Base-by-base conservation (phyloP, 2,888 invertebrate species). In the Drosophila dives region DNA sequence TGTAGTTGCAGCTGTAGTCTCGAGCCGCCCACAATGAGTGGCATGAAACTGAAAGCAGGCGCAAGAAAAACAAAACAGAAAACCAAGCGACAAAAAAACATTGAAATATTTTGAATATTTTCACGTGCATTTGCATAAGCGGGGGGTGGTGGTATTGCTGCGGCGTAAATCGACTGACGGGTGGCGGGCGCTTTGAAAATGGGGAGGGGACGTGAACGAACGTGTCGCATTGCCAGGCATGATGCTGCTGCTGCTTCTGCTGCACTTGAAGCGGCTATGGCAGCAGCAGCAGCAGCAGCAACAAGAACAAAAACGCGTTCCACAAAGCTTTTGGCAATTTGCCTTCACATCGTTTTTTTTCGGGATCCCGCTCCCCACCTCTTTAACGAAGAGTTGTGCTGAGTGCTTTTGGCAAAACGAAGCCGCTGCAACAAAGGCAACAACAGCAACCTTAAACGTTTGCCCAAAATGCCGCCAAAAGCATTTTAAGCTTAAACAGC, bases 251-350 rank as follows among this genome's bases (percentile, higher is more conserved):
- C 51, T 29, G 29, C 29, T 73, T 74, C 87, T 23, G 45, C 45
- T 23, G 15, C 45, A 84, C 75, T 83, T 86, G 74, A 72, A 81
- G 78, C 73, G 66, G 54, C 60, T 83, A 75, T 81, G 66, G 58
- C 66, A 60, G 45, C 68, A 67, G n/a, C 68, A 60, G 10, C 58
- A 62, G 26, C 78, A 61, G 32, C 67, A 64, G n/a, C 60, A 64
- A 6, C 69, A 73, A 55, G 64, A 78, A 54, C 42, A 59, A 62
- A 34, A 66, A 34, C 64, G 65, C 64, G 20, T 36, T 29, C 64
- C 83, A 83, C 78, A 88, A 85, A 85, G 81, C 84, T 85, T 86
- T 88, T 88, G 89, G 86, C 89, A 86, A 85, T 85, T 83, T 88
- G 86, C 86, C 86, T 83, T 81, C 64, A 76, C 80, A 81, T 78